Evolutionary conservation across 2,797 vertebrate species (phyloP), one percentile per base, ranked within the genome.

Genomic region (Sarcophilus harrisii): DNA sequence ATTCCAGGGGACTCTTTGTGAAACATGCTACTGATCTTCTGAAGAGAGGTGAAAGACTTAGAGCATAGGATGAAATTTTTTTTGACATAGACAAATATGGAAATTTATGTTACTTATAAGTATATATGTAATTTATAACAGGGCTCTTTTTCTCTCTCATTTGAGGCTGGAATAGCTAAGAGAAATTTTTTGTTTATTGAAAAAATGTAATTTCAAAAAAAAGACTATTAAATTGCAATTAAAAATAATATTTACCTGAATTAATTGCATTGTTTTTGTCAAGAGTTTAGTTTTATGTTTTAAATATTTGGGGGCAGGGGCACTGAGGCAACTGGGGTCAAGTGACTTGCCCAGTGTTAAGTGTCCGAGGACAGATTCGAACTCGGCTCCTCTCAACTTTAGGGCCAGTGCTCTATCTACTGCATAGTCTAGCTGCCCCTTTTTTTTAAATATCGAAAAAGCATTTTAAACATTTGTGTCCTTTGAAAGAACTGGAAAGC

Each of bases 241-340:
- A 95, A 97, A 97, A 96, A 92, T 94, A 96, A 96, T 95, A n/a
- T 92, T 96, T 98, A 98, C 96, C 18, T 96, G 94, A 92, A 49
- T 95, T 96, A 95, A 94, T 96, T 92, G 95, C 45, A 89, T 96
- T 98, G 97, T 92, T 97, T 98, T 97, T 98, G 52, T 92, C 90
- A 92, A 97, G 96, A 96, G 62, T 28, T 93, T 95, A 96, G 97
- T 90, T 13, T 98, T 93, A 73, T 66, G 96, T 94, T 94, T 96
- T 96, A 97, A 97, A 94, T 89, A 54, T 30, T 96, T 55, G 54
- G 54, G 54, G 54, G 52, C 52, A 52, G 54, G 9, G 54, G 1
- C 54, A 55, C 9, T 55, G 54, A 55, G 54, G 54, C 54, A 55
- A 55, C 54, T 55, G 54, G 54, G 9, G 9, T 55, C 55, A 55